Conservation (phyloP, 1,140 invertebrate species). For the Araneus ventricosus region DNA sequence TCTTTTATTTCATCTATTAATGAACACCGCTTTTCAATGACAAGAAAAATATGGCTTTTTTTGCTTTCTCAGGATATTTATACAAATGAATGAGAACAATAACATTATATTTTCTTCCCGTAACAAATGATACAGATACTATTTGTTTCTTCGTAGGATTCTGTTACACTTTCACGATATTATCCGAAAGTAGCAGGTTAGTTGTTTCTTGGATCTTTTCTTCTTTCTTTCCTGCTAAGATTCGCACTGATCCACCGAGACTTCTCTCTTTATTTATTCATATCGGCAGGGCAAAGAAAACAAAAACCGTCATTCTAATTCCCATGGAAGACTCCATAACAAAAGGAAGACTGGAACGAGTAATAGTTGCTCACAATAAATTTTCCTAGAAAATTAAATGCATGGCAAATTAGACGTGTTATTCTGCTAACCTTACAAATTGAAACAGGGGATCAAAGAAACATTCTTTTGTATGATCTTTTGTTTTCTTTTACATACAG, state of each 20-base stretch:
- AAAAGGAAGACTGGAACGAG: background rate
- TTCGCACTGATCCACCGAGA: background rate
- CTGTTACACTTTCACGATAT: background rate
- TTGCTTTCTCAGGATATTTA: background rate
- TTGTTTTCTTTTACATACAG: no score
- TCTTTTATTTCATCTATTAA: no score
- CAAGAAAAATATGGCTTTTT: no score
- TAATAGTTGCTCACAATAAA: background rate
- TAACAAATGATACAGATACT: background rate
- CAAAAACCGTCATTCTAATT: background rate
- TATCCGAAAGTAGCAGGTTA: background rate
- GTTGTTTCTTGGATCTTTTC: background rate
- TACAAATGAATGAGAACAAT: background rate
- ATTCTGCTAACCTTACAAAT: background rate
- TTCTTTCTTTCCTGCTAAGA: background rate
- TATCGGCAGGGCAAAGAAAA: background rate
- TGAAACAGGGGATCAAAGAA: no score
- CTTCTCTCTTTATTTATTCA: slow-evolving; percentile 10
- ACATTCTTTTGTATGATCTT: no score
- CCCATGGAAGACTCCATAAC: background rate
- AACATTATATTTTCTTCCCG: background rate
- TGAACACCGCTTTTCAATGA: no score
- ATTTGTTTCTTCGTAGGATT: background rate
- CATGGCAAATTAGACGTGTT: background rate
- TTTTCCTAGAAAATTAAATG: background rate